A percentile compares a stretch with the other conserved stretches of the same genome.
Evolutionary conservation across 1,140 invertebrate species (phyloP).

Genomic region (Andricus grossulariae): DNA sequence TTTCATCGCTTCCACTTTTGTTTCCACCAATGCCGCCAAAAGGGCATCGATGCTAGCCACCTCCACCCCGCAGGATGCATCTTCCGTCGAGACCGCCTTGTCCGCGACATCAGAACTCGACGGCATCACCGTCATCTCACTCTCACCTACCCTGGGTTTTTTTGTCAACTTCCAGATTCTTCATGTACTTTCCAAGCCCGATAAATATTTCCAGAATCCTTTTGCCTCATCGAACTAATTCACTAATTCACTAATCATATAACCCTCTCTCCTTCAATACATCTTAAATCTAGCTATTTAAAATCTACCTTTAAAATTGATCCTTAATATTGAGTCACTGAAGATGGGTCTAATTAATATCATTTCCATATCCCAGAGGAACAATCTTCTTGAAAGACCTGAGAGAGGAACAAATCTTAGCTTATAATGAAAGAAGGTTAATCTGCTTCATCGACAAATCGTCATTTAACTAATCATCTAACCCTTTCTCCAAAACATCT

Average conservation of each 20-base stretch:
- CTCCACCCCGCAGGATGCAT: slow-evolving; percentile 73
- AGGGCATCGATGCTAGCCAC: slow-evolving; percentile 81
- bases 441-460: too few species aligned
- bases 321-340: not conserved
- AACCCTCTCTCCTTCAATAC: not conserved
- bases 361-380: too few species aligned
- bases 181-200: not conserved
- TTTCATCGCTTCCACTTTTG: slow-evolving; percentile 77
- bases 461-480: too few species aligned
- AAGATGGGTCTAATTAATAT: too few species aligned
- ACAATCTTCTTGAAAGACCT: not conserved
- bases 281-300: slow-evolving; percentile 4
- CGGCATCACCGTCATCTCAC: slow-evolving; percentile 73
- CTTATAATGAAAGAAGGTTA: too few species aligned
- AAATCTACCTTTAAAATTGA: not conserved
- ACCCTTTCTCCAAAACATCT: too few species aligned
- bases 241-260: not conserved
- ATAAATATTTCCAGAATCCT: not conserved
- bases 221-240: not conserved
- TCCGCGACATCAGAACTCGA: slow-evolving; percentile 78
- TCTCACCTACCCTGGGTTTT: slow-evolving; percentile 1
- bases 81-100: slow-evolving; percentile 83
- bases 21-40: slow-evolving; percentile 80
- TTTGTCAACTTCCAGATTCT: not conserved
- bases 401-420: not conserved